phyloP scores from a whole-genome alignment of 2,113 vertebrate species.

The Zosterops japonicus region DNA sequence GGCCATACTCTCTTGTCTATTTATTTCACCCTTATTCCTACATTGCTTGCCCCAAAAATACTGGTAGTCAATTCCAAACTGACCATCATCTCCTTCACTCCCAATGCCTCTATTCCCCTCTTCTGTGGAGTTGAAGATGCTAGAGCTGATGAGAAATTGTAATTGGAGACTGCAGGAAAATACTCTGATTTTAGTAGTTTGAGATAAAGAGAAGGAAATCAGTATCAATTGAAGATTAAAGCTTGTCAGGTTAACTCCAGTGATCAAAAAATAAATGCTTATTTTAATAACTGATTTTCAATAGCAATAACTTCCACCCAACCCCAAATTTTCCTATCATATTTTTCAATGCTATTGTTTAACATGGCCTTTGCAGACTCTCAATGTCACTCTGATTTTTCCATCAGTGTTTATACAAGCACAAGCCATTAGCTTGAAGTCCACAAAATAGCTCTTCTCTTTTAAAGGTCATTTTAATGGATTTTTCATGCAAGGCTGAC shows the following conservation, averaged over 20 bases:
- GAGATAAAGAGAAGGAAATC: background rate
- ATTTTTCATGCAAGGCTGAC: background rate
- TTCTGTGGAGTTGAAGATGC: background rate
- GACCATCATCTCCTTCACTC: background rate
- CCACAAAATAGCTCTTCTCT: background rate
- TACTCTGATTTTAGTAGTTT: background rate
- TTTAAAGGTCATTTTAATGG: background rate
- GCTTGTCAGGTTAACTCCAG: background rate
- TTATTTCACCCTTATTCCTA: background rate
- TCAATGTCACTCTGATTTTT: background rate
- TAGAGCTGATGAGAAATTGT: background rate
- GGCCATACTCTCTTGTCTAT: background rate
- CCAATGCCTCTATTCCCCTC: background rate
- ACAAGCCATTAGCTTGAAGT: background rate
- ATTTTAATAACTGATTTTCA: background rate
- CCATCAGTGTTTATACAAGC: background rate
- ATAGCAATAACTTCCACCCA: background rate
- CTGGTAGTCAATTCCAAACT: background rate
- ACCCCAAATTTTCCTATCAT: background rate
- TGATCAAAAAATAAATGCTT: background rate
- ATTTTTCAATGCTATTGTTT: background rate
- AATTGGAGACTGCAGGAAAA: background rate
- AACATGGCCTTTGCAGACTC: background rate
- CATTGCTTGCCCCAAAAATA: background rate
- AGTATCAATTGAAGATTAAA: background rate